Evolutionary conservation across 2,113 vertebrate genomes (phyloP).

Genomic region (Coryphaenoides rupestris): DNA sequence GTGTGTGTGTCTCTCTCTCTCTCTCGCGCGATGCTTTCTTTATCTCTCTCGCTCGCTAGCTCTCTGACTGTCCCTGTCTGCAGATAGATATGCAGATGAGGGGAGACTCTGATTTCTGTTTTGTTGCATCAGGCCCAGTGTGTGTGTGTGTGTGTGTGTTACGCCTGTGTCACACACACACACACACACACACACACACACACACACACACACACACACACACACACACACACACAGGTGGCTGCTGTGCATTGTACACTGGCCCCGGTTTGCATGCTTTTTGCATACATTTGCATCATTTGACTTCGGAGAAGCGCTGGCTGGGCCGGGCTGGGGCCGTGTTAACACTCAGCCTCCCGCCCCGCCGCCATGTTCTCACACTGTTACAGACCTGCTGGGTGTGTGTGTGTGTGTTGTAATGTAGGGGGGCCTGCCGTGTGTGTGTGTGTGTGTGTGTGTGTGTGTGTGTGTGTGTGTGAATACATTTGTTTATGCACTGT

Average conservation of each 20-base stretch:
- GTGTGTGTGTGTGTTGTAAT: too few species aligned
- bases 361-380: background rate
- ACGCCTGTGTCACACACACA: too few species aligned
- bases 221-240: slow-evolving; percentile 20
- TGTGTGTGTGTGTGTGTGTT: too few species aligned
- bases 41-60: background rate
- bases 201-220: background rate
- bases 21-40: background rate
- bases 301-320: slow-evolving; percentile 33
- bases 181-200: background rate
- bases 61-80: background rate
- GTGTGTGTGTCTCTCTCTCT: slow-evolving; percentile 2
- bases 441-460: too few species aligned
- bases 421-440: too few species aligned
- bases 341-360: background rate
- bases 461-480: background rate
- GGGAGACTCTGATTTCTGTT: slow-evolving; percentile 15
- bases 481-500: too few species aligned
- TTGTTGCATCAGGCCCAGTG: background rate
- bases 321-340: background rate
- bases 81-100: slow-evolving; percentile 4
- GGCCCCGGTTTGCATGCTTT: slow-evolving; percentile 33
- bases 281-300: slow-evolving; percentile 64
- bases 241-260: slow-evolving; percentile 19
- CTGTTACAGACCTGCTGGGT: background rate